phyloP scores from a whole-genome alignment of 2,113 vertebrate genomes.

The Protobothrops mucrosquamatus region DNA sequence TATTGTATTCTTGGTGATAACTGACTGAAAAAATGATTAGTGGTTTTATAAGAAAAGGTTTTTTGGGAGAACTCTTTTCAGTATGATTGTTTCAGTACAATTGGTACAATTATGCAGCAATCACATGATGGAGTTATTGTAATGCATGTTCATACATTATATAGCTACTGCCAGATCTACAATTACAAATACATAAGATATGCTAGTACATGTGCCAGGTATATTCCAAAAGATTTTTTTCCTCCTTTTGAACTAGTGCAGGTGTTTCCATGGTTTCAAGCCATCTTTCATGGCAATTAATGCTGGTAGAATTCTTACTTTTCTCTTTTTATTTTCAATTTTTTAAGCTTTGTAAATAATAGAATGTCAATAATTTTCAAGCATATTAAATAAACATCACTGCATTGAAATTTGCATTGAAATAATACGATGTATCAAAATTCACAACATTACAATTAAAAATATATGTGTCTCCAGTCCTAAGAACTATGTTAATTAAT shows the following conservation, averaged over 20 bases:
- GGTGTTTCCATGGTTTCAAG: background rate
- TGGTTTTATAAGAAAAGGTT: background rate
- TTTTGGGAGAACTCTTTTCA: background rate
- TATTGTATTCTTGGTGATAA: background rate
- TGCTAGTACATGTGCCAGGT: background rate
- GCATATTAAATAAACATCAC: background rate
- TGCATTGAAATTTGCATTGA: background rate
- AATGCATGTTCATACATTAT: slow-evolving; percentile 16
- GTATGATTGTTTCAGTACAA: background rate
- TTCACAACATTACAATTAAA: background rate
- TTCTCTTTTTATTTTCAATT: background rate
- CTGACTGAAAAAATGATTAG: background rate
- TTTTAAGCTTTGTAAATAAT: background rate
- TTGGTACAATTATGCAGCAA: background rate
- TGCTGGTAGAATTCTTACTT: background rate
- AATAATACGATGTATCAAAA: background rate
- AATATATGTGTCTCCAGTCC: background rate
- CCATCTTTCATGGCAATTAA: background rate
- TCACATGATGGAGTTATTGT: slow-evolving; percentile 16
- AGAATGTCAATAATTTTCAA: background rate
- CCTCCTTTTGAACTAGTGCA: background rate
- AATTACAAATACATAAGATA: slow-evolving; percentile 8
- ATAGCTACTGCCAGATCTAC: slow-evolving; percentile 3
- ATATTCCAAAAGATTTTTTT: background rate
- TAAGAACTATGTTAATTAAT: background rate